These are phyloP conservation scores for Aptenodytes forsteri DNA, from an alignment of 2,113 vertebrate genomes.

Conservation along the genomic window DNA sequence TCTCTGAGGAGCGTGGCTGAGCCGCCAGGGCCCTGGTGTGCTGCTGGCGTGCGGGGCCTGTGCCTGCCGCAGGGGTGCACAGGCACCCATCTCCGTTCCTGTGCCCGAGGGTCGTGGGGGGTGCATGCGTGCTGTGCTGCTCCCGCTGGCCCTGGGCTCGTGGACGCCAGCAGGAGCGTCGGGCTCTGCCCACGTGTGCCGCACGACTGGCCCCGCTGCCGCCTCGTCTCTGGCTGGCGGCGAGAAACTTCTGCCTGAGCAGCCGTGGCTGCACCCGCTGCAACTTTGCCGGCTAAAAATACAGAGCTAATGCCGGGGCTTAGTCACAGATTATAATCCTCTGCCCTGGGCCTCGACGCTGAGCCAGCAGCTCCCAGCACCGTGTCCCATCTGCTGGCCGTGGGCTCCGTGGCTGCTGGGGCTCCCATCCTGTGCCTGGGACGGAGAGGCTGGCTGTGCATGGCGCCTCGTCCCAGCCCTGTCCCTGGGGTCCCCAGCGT, in stretches of 20 bases:
- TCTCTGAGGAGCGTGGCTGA: neutral
- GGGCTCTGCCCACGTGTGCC: neutral
- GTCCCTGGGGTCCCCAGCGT: neutral
- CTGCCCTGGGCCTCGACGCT: fast-evolving
- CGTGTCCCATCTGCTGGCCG: fast-evolving
- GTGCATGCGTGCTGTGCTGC: neutral
- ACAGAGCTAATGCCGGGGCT: neutral
- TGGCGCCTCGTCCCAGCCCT: neutral
- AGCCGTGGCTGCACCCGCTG: neutral
- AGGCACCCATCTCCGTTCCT: fast-evolving
- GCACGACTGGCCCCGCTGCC: neutral
- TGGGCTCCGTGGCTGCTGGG: neutral
- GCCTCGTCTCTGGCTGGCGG: too few relatives aligned
- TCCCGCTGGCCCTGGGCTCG: neutral
- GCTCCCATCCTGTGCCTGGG: neutral
- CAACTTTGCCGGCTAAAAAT: neutral
- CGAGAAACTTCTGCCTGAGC: neutral
- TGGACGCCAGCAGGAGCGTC: neutral
- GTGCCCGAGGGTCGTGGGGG: neutral
- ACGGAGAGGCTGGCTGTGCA: neutral
- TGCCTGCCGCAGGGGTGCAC: too few relatives aligned
- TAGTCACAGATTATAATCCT: fast-evolving
- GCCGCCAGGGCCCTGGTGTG: fast-evolving
- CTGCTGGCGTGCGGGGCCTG: fast-evolving
- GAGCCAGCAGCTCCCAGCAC: neutral